These are phyloP conservation scores for Lycaon pictus DNA, from an alignment of 2,113 vertebrate genomes.

Conservation along the genomic window DNA sequence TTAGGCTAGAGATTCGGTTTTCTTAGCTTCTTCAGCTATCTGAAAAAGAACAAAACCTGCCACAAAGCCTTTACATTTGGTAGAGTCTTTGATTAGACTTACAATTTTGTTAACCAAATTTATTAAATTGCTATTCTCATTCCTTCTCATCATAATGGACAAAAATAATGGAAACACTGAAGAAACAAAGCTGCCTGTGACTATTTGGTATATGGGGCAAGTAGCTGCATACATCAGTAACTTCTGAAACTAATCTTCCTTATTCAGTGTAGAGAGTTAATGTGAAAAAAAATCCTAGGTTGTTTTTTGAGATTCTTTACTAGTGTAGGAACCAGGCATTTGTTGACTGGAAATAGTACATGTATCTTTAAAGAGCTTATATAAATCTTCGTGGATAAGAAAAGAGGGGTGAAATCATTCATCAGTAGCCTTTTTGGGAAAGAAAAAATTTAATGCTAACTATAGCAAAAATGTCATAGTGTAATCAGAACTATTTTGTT, in stretches of 20 bases:
- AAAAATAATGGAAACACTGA: not conserved
- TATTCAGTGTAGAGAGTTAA: not conserved
- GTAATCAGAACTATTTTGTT: not conserved
- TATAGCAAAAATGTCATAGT: constrained; percentile 41
- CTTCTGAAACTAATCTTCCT: not conserved
- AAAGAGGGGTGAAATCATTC: constrained; percentile 6
- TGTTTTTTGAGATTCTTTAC: constrained; percentile 13
- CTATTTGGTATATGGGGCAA: not conserved
- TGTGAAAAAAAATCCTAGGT: not conserved
- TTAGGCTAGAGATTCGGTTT: constrained; percentile 1
- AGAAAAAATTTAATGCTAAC: not conserved
- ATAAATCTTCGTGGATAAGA: not conserved
- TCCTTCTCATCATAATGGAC: constrained; percentile 5
- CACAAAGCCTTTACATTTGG: not conserved
- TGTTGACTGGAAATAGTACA: not conserved
- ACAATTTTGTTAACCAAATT: constrained; percentile 25
- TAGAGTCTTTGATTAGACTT: constrained; percentile 39
- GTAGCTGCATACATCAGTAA: not conserved
- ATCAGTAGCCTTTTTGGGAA: not conserved
- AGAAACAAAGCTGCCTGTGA: not conserved
- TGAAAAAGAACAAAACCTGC: not conserved
- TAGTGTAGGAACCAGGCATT: not conserved
- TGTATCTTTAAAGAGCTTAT: not conserved
- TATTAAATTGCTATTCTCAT: constrained; percentile 26
- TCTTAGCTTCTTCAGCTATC: not conserved